phyloP scores from a whole-genome alignment of 2,888 invertebrate species.

The Pristionchus fissidentatus region DNA sequence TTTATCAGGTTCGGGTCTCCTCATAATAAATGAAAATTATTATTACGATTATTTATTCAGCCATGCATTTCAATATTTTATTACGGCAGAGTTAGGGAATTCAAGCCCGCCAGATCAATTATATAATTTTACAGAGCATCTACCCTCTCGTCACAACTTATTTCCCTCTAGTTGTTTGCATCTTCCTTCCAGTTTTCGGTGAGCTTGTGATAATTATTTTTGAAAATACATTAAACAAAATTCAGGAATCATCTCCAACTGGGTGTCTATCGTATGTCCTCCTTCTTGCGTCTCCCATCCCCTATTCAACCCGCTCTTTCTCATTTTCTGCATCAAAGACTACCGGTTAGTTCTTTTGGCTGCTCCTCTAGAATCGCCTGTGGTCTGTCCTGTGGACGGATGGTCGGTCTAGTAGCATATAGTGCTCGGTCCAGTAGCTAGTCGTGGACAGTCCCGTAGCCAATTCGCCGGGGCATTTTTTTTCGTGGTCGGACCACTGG shows the following conservation, averaged over 20 bases:
- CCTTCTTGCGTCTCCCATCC: slow-evolving; percentile 2
- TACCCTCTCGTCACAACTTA: neutral
- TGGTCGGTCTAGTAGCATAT: no score
- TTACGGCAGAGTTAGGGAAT: no score
- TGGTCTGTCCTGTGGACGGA: no score
- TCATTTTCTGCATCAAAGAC: slow-evolving; percentile 11
- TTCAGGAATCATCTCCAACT: neutral
- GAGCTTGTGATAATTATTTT: neutral
- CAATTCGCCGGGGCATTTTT: no score
- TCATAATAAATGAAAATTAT: no score
- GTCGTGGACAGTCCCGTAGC: no score
- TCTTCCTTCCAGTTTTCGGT: neutral
- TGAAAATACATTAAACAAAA: neutral
- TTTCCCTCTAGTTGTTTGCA: neutral
- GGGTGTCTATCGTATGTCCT: neutral
- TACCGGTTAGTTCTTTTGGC: neutral
- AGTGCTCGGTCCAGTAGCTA: no score
- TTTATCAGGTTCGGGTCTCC: slow-evolving; percentile 3
- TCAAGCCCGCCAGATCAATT: no score
- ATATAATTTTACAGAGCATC: neutral
- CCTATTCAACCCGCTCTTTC: neutral
- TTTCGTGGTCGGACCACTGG: no score
- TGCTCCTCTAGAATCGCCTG: no score
- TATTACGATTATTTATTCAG: no score
- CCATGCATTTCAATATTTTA: no score